Base-by-base conservation (phyloP, 1,140 invertebrate species). In the Platorchestia sp. region DNA sequence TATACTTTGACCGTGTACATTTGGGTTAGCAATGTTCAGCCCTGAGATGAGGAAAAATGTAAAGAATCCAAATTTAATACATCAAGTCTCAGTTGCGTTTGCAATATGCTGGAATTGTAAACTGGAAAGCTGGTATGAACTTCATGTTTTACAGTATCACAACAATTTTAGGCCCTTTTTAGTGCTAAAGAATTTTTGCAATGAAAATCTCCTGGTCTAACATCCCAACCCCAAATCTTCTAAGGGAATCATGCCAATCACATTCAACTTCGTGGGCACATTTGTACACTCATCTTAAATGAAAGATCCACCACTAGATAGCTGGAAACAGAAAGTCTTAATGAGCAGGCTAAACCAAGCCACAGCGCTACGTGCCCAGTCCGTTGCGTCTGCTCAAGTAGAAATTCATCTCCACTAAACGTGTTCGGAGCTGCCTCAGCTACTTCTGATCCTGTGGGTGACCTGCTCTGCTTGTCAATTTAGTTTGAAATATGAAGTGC, bases 1-100 rank as follows among this genome's bases (percentile, higher is more conserved):
- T 41, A 89, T 89, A 42, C 87, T 89, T 89, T 89, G 87, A 89
- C 87, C 27, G 41, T 44, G 59, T 75, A 75, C 59, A 75, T 75
- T 75, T 22, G 59, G 59, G 59, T 75, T 27, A 75, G 59, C 7
- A 75, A 75, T 75, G 59, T 36, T 75, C 14, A 75, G 59, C 59
- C 1, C 14, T 22, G 59, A 6, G 19, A 51, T 51, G 19, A 19
- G 47, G 47, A 75, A n/a, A n/a, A 19, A 75, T 75, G 59, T 14
- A 75, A 75, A 36, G 36, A 75, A 75, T 75, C 10, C 36, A 75
- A 75, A 36, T 51, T 51, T 51, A 27, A 75, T 75, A 75, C 47
- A n/a, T n/a, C n/a, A 75, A 75, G 27, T 75, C 27, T 27, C 27
- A 22, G 59, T 19, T 36, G 27, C 27, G 27, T 3, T 36, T 75